Conservation (phyloP, 1,140 invertebrate species). For the Delia radicum region DNA sequence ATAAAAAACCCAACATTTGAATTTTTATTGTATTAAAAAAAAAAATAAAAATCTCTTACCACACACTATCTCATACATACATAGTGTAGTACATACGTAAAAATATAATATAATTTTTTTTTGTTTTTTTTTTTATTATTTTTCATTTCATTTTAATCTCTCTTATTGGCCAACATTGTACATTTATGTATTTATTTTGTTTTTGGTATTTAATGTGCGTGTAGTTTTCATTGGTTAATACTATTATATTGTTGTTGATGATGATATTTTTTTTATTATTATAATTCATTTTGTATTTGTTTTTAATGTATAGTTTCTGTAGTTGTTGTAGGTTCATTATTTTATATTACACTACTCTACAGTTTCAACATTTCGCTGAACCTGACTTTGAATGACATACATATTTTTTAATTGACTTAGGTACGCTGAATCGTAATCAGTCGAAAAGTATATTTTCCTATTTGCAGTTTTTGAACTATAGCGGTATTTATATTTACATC, state of each 20-base stretch:
- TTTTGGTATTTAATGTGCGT: constrained; percentile 23
- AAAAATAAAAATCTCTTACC: neutral
- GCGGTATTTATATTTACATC: no score
- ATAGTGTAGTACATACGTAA: neutral
- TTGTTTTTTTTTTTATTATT: neutral
- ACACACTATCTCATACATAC: neutral
- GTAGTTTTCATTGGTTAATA: constrained; percentile 22
- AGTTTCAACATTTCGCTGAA: no score
- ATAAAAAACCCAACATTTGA: neutral
- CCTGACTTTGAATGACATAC: no score
- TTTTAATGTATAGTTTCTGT: neutral
- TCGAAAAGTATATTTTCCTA: no score
- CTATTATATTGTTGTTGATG: neutral
- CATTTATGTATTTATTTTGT: constrained; percentile 9
- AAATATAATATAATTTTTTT: neutral
- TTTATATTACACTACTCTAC: no score
- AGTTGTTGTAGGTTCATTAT: neutral
- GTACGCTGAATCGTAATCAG: no score
- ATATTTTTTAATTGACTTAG: no score
- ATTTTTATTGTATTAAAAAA: neutral
- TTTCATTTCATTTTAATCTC: constrained; percentile 16
- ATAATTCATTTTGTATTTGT: neutral
- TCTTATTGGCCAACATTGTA: constrained; percentile 22
- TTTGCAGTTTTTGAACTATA: no score
- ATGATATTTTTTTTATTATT: neutral